Evolutionary conservation across 2,113 vertebrate species (phyloP).

Genomic region (Nothobranchius furzeri): DNA sequence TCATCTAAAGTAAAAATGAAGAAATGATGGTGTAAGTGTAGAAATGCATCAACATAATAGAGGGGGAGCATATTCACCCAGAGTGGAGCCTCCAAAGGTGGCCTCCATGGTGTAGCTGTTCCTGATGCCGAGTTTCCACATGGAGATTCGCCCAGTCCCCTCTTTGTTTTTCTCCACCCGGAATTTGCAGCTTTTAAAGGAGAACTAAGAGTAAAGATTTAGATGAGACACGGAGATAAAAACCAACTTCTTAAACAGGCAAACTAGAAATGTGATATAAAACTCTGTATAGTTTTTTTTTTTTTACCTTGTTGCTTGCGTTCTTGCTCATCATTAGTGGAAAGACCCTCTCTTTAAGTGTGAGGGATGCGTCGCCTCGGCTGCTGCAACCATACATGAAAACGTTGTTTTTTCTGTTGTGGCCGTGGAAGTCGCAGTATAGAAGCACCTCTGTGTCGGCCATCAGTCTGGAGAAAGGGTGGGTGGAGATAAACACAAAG

Average conservation of each 20-base stretch:
- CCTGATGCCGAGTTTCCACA: slow-evolving; percentile 90
- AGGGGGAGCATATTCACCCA: slow-evolving; percentile 77
- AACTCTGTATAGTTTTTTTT: no score
- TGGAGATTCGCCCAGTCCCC: slow-evolving; percentile 87
- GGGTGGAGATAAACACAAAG: neutral
- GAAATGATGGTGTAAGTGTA: neutral
- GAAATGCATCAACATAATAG: no score
- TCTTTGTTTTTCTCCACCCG: slow-evolving; percentile 90
- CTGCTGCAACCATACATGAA: slow-evolving; percentile 91
- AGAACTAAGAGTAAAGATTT: slow-evolving; percentile 80
- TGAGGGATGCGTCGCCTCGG: neutral
- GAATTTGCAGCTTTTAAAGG: slow-evolving; percentile 91
- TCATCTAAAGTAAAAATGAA: slow-evolving; percentile 67
- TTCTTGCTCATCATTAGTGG: slow-evolving; percentile 98
- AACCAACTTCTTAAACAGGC: no score
- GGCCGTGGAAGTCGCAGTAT: slow-evolving; percentile 94
- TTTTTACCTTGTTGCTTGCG: slow-evolving; percentile 83
- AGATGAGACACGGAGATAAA: neutral
- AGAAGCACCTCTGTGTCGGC: slow-evolving; percentile 85
- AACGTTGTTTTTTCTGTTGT: slow-evolving; percentile 90
- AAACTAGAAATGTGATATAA: neutral
- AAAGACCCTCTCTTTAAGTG: slow-evolving; percentile 84
- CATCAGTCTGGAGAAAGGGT: slow-evolving; percentile 73
- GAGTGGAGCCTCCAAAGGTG: slow-evolving; percentile 88
- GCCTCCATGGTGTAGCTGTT: slow-evolving; percentile 96